These are phyloP conservation scores for Bothrops jararaca DNA, from an alignment of 2,113 vertebrate species.

Conservation along the genomic window DNA sequence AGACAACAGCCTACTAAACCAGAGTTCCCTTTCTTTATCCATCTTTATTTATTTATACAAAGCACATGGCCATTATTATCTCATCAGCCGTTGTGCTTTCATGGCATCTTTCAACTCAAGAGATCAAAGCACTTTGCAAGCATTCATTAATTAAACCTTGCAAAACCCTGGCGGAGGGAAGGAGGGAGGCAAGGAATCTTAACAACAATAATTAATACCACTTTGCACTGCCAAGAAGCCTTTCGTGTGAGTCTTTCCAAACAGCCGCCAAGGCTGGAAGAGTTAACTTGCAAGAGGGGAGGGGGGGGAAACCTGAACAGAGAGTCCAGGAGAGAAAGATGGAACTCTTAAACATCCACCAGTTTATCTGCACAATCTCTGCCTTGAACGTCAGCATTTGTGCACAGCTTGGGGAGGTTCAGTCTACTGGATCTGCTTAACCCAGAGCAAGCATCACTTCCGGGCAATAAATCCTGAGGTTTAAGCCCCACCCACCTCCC, in stretches of 20 bases:
- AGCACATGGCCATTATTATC: conserved; percentile 47
- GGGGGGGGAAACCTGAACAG: fast-evolving
- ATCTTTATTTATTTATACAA: conserved; percentile 64
- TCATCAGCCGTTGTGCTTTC: conserved; percentile 49
- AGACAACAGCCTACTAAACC: conserved; percentile 21
- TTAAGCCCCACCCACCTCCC: background rate
- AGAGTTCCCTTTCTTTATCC: conserved; percentile 31
- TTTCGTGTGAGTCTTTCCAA: background rate
- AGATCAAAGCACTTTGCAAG: conserved; percentile 42
- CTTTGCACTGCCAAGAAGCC: background rate
- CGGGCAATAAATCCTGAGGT: background rate
- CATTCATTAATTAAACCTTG: conserved; percentile 55
- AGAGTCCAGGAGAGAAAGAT: background rate
- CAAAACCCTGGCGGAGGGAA: conserved; percentile 22
- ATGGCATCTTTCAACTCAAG: conserved; percentile 53
- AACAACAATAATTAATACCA: conserved; percentile 31
- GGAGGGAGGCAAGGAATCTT: conserved; percentile 9
- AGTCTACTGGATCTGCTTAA: background rate
- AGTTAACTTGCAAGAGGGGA: background rate
- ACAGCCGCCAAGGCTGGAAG: background rate
- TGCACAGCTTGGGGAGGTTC: no score
- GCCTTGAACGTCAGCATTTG: background rate
- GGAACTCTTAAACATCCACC: background rate
- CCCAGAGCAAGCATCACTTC: background rate
- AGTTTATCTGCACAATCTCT: background rate